Evolutionary conservation across 30 jellyfish, hydroid and myxozoan genomes (phyloP).

Genomic region (Aurelia sp.): DNA sequence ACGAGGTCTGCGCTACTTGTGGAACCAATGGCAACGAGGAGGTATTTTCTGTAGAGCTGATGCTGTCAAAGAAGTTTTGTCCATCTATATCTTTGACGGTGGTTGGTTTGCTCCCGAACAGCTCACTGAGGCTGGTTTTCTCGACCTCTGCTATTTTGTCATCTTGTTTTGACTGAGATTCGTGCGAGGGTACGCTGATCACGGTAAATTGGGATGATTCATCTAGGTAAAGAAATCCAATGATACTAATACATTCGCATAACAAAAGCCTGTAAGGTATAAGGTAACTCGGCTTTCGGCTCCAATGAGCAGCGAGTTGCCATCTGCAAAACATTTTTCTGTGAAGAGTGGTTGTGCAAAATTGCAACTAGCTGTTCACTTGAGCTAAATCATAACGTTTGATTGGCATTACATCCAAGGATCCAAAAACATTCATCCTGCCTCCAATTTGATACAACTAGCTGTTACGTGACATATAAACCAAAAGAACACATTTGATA

Average conservation of each 20-base stretch:
- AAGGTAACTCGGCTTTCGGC: too few relatives aligned
- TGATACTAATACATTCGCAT: neutral
- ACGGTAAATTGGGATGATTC: constrained; percentile 32
- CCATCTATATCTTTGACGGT: constrained; percentile 51
- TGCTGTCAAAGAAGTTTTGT: constrained; percentile 47
- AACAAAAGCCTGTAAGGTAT: too few relatives aligned
- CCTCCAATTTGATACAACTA: too few relatives aligned
- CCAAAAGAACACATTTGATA: too few relatives aligned
- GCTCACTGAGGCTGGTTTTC: constrained; percentile 28
- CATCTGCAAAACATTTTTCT: too few relatives aligned
- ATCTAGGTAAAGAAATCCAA: constrained; percentile 14
- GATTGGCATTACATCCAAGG: too few relatives aligned
- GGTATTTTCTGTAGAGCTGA: neutral
- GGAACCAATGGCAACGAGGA: neutral
- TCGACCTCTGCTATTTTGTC: neutral
- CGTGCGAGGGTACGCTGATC: constrained; percentile 19
- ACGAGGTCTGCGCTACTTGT: neutral
- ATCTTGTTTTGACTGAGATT: neutral
- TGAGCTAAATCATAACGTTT: too few relatives aligned
- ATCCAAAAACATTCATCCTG: too few relatives aligned
- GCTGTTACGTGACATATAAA: too few relatives aligned
- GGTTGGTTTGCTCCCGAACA: constrained; percentile 21
- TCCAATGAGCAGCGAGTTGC: too few relatives aligned
- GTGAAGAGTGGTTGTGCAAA: too few relatives aligned
- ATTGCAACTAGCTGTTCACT: too few relatives aligned